phyloP scores from a whole-genome alignment of 2,888 invertebrate species.

The Coremacera marginata region DNA sequence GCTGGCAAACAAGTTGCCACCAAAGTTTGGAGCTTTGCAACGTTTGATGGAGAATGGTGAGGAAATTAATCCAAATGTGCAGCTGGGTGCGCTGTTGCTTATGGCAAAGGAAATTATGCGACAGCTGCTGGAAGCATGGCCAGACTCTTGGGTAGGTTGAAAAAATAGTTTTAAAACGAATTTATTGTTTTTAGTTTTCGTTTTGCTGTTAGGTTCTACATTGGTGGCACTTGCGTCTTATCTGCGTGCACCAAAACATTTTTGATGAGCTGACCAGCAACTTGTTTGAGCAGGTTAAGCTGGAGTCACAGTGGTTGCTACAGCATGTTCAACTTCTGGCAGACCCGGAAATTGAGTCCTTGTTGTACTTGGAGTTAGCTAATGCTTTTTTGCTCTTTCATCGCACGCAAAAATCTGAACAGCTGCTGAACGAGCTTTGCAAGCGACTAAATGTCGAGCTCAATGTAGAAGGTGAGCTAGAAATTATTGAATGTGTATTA shows the following conservation, averaged over 20 bases:
- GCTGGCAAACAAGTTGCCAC: constrained; percentile 35
- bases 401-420: constrained; percentile 78
- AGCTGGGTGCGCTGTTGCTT: constrained; percentile 70
- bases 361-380: constrained; percentile 72
- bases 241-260: constrained; percentile 80
- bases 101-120: constrained; percentile 69
- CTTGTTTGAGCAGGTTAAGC: constrained; percentile 71
- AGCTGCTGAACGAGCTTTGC: constrained; percentile 76
- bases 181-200: neutral
- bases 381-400: constrained; percentile 82
- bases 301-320: constrained; percentile 50
- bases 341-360: constrained; percentile 66
- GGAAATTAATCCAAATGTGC: constrained; percentile 76
- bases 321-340: constrained; percentile 59
- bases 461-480: constrained; percentile 75
- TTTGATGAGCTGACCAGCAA: constrained; percentile 81
- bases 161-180: neutral
- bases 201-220: constrained; percentile 51
- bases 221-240: constrained; percentile 81
- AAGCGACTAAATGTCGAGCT: constrained; percentile 77
- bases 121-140: constrained; percentile 57
- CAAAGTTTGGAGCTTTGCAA: constrained; percentile 18
- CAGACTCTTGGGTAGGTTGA: constrained; percentile 57
- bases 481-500: neutral
- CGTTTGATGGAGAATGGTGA: constrained; percentile 72